Evolutionary conservation across 2,113 vertebrate species (phyloP).

Genomic region (Hassar affinis): DNA sequence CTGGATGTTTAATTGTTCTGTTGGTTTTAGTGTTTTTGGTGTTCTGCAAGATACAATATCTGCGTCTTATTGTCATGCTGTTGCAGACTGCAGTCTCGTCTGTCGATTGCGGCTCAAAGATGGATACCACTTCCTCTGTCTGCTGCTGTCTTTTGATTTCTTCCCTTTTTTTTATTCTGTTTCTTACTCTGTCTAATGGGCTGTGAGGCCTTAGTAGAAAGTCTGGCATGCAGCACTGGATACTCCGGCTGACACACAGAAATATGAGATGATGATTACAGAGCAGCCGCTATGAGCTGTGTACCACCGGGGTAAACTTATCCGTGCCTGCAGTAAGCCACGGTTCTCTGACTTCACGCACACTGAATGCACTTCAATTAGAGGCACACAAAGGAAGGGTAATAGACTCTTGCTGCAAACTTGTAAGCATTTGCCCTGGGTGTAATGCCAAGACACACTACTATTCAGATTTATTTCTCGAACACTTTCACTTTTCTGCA

Average conservation of each 20-base stretch:
- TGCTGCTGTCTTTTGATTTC: slow-evolving; percentile 13
- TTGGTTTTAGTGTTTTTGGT: neutral
- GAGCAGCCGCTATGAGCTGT: slow-evolving; percentile 20
- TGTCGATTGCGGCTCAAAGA: slow-evolving; percentile 9
- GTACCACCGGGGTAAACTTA: slow-evolving; percentile 31
- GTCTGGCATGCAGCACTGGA: slow-evolving; percentile 3
- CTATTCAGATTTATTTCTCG: neutral
- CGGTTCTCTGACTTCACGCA: slow-evolving; percentile 24
- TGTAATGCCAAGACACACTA: neutral
- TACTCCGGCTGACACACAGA: slow-evolving; percentile 30
- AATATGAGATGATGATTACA: slow-evolving; percentile 41
- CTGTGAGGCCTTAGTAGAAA: slow-evolving; percentile 34
- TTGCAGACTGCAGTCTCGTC: neutral
- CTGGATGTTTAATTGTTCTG: neutral
- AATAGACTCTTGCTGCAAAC: slow-evolving; percentile 44
- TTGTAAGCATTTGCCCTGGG: slow-evolving; percentile 43
- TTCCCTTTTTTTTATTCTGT: neutral
- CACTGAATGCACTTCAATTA: slow-evolving; percentile 45
- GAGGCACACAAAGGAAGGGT: slow-evolving; percentile 37
- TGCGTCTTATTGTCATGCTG: too few species aligned
- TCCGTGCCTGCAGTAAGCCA: slow-evolving; percentile 14
- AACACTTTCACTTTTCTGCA: neutral
- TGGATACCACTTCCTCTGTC: neutral
- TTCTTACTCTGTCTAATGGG: slow-evolving; percentile 19
- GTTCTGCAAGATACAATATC: too few species aligned